Evolutionary conservation across 1,140 invertebrate species (phyloP), one percentile per base, ranked within the genome.

Genomic region (Bacillus rossius): DNA sequence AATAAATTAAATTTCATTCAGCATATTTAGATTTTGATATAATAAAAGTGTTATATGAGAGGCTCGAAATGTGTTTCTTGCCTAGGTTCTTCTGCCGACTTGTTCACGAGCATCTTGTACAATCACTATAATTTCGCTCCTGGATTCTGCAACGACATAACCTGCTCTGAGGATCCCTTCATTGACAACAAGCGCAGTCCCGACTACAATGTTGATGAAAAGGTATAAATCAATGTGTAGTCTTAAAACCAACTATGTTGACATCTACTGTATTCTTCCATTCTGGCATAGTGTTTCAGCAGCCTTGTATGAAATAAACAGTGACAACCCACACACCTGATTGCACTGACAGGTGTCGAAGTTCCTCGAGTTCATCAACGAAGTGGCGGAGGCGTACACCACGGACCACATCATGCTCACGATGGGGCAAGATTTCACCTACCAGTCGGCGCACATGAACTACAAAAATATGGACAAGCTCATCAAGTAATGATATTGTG

Each of bases 371-470:
- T 59, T 38, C 37, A 22, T 52, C 17, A n/a, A 59, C 17, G 43
- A 41, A 37, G 50, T 53, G 37, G n/a, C 49, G 42, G 29, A 54
- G 38, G 57, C 42, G 10, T 71, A 70, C 53, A 57, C 64, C 43
- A 56, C 58, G 16, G 77, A 82, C 58, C 76, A 87, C 66, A 73
- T 85, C 13, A 73, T 85, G 29, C 68, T 84, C 61, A 81, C 82
- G 2, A 86, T 87, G 85, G 84, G 84, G 1, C 74, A 74, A 26
- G 84, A 86, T 68, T 87, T 86, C 66, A 72, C 79, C 51, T 86
- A 84, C 65, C 75, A 80, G 59, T 76, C 80, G 71, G 84, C 85
- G 14, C 65, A 79, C 40, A 71, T 70, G 29, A 85, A 81, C 80
- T 87, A 73, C 65, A 75, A 75, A 55, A 86, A 85, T 64, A 61